Evolutionary conservation across 2,888 invertebrate genomes (phyloP), one percentile per base, ranked within the genome.

Genomic region (Platycnemis pennipes): DNA sequence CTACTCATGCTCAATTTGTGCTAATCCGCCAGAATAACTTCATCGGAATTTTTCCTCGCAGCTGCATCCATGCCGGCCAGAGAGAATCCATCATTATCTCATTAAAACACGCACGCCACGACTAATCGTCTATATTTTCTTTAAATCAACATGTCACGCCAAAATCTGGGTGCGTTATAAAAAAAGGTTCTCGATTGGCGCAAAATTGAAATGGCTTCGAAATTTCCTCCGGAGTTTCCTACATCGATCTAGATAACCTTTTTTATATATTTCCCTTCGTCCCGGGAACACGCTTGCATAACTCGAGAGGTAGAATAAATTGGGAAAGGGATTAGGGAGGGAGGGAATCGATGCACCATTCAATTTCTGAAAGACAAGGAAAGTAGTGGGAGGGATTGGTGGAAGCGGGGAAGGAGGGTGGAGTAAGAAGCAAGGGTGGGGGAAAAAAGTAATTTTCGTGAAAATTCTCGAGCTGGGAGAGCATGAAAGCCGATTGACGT

Each of bases 231-330:
- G 56, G 13, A 77, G 5, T 77, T 77, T 42, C 91, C 16, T 77
- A 77, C 77, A 63, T 63, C 44, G 19, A 91, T 91, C 63, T 63
- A 63, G 63, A 91, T 91, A 91, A 91, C n/a, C 16, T 91, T 26
- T 77, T 77, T 77, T 77, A n/a, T n/a, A n/a, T n/a, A n/a, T n/a
- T n/a, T n/a, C n/a, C n/a, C n/a, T 26, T 26, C 31, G 31, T 77
- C 77, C 77, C n/a, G 37, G 77, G 37, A 77, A 77, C 77, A 37
- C 77, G 77, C 77, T 37, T n/a, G 5, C 37, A 26, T 8, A 77
- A 77, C 37, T 77, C 13, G 63, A 63, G 63, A 22, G 26, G n/a
- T 22, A 63, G 26, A 8, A 63, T 3, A 63, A 1, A 56, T 19
- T 56, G 26, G 22, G n/a, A 63, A 63, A 19, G n/a, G 37, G 22